A percentile compares a stretch with the other conserved stretches of the same genome.
These are phyloP conservation scores for Dromiciops gliroides DNA, from an alignment of 2,113 vertebrate species.

Conservation along the genomic window DNA sequence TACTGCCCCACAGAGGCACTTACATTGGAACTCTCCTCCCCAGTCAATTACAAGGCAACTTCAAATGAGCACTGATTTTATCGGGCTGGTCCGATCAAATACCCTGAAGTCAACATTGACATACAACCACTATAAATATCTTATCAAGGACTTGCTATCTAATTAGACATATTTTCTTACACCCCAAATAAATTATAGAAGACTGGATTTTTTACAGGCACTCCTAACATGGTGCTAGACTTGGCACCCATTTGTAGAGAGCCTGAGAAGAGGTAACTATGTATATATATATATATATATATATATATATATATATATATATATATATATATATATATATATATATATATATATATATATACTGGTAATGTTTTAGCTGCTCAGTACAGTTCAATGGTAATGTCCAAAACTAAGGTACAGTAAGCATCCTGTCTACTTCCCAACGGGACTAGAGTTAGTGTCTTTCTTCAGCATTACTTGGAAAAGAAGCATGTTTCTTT, in stretches of 20 bases:
- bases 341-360: too few relatives aligned
- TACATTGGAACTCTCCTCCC: constrained; percentile 75
- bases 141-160: constrained; percentile 74
- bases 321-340: too few relatives aligned
- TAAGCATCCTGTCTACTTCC: constrained; percentile 11
- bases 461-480: constrained; percentile 33
- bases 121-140: constrained; percentile 48
- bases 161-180: constrained; percentile 77
- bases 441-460: background rate
- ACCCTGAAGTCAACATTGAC: constrained; percentile 62
- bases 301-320: too few relatives aligned
- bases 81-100: constrained; percentile 74
- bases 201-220: constrained; percentile 44
- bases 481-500: constrained; percentile 79
- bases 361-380: too few relatives aligned
- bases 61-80: constrained; percentile 79
- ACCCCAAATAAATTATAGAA: constrained; percentile 71
- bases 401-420: constrained; percentile 11
- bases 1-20: constrained; percentile 73
- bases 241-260: constrained; percentile 51
- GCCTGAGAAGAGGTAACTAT: constrained; percentile 46
- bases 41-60: constrained; percentile 79
- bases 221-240: constrained; percentile 53
- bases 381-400: constrained; percentile 16
- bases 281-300: too few relatives aligned